Evolutionary conservation across 2,113 vertebrate species (phyloP).

Genomic region (Oncorhynchus tshawytscha): DNA sequence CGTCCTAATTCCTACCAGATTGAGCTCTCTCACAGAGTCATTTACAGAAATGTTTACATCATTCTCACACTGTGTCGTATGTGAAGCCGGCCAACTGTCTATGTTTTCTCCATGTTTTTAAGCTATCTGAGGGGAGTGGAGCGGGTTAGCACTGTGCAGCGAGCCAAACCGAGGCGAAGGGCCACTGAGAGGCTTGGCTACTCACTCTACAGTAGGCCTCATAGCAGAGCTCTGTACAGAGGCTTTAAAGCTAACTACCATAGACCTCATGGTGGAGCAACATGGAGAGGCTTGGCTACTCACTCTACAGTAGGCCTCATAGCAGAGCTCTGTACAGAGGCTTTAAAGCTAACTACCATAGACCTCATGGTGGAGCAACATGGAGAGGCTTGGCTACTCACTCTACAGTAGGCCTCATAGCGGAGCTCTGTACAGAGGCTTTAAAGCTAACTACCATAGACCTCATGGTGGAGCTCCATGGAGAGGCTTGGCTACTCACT

Average conservation of each 20-base stretch:
- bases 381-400: too few species aligned
- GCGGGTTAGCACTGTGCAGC: slow-evolving; percentile 22
- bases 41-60: slow-evolving; percentile 66
- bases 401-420: too few species aligned
- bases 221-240: not conserved
- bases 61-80: slow-evolving; percentile 53
- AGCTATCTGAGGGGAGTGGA: slow-evolving; percentile 39
- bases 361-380: too few species aligned
- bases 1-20: slow-evolving; percentile 61
- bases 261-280: too few species aligned
- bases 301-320: too few species aligned
- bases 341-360: too few species aligned
- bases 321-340: too few species aligned
- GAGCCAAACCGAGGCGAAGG: not conserved
- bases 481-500: too few species aligned
- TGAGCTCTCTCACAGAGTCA: slow-evolving; percentile 40
- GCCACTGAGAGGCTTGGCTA: not conserved
- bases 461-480: too few species aligned
- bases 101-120: not conserved
- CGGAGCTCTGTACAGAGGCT: too few species aligned
- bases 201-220: not conserved
- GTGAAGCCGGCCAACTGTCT: slow-evolving; percentile 34
- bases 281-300: too few species aligned
- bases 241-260: not conserved
- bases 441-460: too few species aligned